Percentiles rank a stretch among this genome's conserved stretches.
Evolutionary conservation across 2,113 vertebrate genomes (phyloP).

Genomic region (Tachysurus vachellii): DNA sequence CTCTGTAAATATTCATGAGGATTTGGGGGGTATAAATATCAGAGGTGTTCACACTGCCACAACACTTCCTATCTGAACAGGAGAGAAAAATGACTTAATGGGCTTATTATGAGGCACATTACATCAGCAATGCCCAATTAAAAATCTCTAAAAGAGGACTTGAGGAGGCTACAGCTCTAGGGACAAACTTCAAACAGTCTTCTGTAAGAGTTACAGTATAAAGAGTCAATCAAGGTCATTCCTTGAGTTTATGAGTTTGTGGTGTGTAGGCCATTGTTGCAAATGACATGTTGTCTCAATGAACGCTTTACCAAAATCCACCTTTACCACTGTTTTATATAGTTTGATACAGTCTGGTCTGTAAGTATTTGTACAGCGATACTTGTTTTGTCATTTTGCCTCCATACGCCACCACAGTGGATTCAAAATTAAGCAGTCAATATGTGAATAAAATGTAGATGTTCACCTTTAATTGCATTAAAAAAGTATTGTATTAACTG

Average conservation of each 20-base stretch:
- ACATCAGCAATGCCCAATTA: conserved; percentile 79
- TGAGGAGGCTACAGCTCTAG: conserved; percentile 57
- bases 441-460: no score
- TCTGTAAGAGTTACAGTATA: conserved; percentile 23
- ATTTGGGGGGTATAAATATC: conserved; percentile 84
- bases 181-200: conserved; percentile 62
- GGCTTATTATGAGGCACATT: conserved; percentile 79
- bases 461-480: no score
- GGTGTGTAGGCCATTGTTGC: conserved; percentile 1
- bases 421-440: no score
- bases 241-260: not conserved
- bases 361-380: not conserved
- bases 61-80: conserved; percentile 78
- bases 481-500: not conserved
- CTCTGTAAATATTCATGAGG: conserved; percentile 82
- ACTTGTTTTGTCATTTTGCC: not conserved
- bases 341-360: not conserved
- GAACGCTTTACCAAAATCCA: not conserved
- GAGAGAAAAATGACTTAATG: conserved; percentile 69
- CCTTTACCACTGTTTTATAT: not conserved
- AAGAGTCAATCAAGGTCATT: conserved; percentile 40
- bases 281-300: not conserved
- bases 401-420: not conserved
- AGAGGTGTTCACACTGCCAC: conserved; percentile 79
- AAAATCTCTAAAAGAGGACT: conserved; percentile 64